Conservation (phyloP, 1,140 invertebrate genomes). For the Epicauta chinensis region DNA sequence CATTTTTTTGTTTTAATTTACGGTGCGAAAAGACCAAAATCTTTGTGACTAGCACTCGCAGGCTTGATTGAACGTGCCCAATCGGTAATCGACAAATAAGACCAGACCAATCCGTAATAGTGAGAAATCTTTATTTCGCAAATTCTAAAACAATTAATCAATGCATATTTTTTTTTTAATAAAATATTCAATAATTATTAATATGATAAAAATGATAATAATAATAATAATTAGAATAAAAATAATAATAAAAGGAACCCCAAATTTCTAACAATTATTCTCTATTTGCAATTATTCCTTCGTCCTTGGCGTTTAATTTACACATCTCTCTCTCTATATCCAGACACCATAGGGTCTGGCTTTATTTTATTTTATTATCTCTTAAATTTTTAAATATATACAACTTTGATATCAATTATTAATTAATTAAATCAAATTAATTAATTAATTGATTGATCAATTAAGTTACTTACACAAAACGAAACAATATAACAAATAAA, state of each 20-base stretch:
- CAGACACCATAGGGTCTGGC: conserved; percentile 39
- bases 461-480: conserved; percentile 8
- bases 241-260: conserved; percentile 34
- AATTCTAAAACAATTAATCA: conserved; percentile 40
- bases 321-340: conserved; percentile 23
- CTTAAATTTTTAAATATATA: conserved; percentile 15
- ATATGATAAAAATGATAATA: no score
- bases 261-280: conserved; percentile 31
- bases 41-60: no score
- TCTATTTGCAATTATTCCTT: not conserved
- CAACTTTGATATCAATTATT: conserved; percentile 34
- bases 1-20: no score
- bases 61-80: no score
- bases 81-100: no score
- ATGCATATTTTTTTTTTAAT: conserved; percentile 29
- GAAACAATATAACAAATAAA: conserved; percentile 1
- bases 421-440: conserved; percentile 28
- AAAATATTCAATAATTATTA: conserved; percentile 27
- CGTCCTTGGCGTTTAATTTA: conserved; percentile 12
- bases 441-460: conserved; percentile 27
- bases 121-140: conserved; percentile 41
- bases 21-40: no score
- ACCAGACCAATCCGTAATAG: conserved; percentile 10
- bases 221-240: no score
- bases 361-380: conserved; percentile 35